Evolutionary conservation across 2,797 vertebrate species (phyloP).

Genomic region (Apogon hyalosoma): DNA sequence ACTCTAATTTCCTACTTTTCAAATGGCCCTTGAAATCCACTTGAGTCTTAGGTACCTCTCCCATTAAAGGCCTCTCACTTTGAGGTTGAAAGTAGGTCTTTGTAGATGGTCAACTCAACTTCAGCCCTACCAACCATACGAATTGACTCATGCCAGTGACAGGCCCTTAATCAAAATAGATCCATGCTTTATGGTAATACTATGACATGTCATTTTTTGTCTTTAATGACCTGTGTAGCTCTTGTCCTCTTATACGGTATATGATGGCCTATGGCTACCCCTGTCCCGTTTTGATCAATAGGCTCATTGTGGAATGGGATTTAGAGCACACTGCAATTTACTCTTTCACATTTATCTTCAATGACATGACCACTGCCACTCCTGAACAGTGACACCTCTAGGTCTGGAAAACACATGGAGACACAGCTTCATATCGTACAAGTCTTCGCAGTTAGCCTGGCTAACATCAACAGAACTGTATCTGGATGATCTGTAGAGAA

Average conservation of each 20-base stretch:
- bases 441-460: background rate
- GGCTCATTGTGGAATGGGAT: slow-evolving; percentile 60
- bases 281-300: slow-evolving; percentile 71
- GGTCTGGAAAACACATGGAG: slow-evolving; percentile 27
- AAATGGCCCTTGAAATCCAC: slow-evolving; percentile 56
- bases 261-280: slow-evolving; percentile 49
- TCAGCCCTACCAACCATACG: slow-evolving; percentile 6
- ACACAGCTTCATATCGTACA: slow-evolving; percentile 11
- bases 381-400: slow-evolving; percentile 49
- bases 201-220: slow-evolving; percentile 43
- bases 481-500: slow-evolving; percentile 18
- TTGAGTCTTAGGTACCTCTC: slow-evolving; percentile 41
- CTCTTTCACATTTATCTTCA: slow-evolving; percentile 67
- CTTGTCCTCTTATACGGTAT: slow-evolving; percentile 48
- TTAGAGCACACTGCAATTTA: slow-evolving; percentile 71
- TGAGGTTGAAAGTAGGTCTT: slow-evolving; percentile 11
- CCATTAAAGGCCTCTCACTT: slow-evolving; percentile 1
- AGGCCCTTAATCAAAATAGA: slow-evolving; percentile 36
- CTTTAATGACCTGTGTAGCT: slow-evolving; percentile 56
- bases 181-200: slow-evolving; percentile 41
- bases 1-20: slow-evolving; percentile 54
- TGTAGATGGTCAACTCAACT: slow-evolving; percentile 29
- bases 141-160: slow-evolving; percentile 30
- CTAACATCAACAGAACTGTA: background rate
- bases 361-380: slow-evolving; percentile 71